Evolutionary conservation across 2,888 invertebrate genomes (phyloP).

Genomic region (Parnassius orleans): DNA sequence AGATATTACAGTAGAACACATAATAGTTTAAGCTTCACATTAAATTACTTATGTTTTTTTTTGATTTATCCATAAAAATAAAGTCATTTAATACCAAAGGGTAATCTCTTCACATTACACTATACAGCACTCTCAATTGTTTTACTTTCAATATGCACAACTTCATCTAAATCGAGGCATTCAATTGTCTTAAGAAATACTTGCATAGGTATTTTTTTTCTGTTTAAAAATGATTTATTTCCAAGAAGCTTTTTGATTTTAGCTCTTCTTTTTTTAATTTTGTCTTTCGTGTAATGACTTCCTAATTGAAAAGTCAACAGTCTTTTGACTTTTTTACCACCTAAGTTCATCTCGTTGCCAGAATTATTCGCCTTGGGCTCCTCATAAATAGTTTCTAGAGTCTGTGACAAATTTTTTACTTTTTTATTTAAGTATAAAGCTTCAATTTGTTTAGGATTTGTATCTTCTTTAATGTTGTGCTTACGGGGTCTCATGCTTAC

Average conservation of each 20-base stretch:
- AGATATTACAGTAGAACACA: too few species aligned
- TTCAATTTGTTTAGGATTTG: constrained; percentile 70
- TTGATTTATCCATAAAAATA: not conserved
- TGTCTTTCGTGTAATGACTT: constrained; percentile 75
- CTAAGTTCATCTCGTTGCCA: constrained; percentile 67
- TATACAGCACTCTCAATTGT: constrained; percentile 30
- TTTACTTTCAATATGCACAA: constrained; percentile 52
- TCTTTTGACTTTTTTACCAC: constrained; percentile 80
- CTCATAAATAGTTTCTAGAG: constrained; percentile 83
- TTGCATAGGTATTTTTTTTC: constrained; percentile 79
- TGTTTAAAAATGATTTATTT: constrained; percentile 72
- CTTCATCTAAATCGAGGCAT: constrained; percentile 72
- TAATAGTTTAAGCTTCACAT: too few species aligned
- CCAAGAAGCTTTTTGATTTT: constrained; percentile 80
- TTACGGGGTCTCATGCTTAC: constrained; percentile 74
- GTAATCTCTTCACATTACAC: not conserved
- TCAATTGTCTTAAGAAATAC: constrained; percentile 79
- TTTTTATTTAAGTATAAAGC: constrained; percentile 81
- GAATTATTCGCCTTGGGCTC: constrained; percentile 74
- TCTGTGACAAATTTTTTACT: constrained; percentile 73
- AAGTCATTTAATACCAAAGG: not conserved
- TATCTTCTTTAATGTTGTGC: constrained; percentile 59
- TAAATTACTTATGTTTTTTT: too few species aligned
- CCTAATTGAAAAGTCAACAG: constrained; percentile 78
- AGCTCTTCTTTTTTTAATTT: constrained; percentile 80